Base-by-base conservation (phyloP, 2,888 invertebrate species). In the Drosophila kokeensis region DNA sequence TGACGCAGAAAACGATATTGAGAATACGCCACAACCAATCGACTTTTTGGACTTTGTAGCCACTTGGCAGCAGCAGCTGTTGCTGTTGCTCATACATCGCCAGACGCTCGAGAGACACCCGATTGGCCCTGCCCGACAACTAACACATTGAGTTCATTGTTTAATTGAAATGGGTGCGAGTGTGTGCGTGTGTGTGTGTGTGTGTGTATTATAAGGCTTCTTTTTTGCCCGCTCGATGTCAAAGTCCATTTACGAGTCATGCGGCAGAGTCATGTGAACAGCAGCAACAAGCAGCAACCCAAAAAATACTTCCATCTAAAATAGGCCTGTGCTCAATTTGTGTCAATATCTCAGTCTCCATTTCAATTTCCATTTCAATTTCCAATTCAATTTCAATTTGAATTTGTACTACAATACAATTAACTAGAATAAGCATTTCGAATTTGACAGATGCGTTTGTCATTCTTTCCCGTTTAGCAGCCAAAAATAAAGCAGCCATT, bases 191-290 rank as follows among this genome's bases (percentile, higher is more conserved):
- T 66, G 27, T 42, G 18, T 10, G n/a, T 4, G 11, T 21, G 21
- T 27, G 30, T 27, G 57, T 11, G 34, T 13, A 1, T 34, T 34
- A 36, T 36, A 18, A 13, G 70, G 58, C 59, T 42, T 45, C 45
- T 40, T 52, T 65, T 69, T 62, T 42, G 62, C 49, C 74, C 63
- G 68, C 68, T 49, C 21, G 67, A 63, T 64, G 55, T 21, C 85
- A 89, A 87, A 87, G 87, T 87, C 89, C 87, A 89, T 36, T 78
- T 81, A 78, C 85, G 85, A 87, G 87, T 87, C 87, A 87, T 89
- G 87, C 73, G 89, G 76, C 76, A 75, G 75, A 76, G 24, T 45
- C 85, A 76, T 83, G 88, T 85, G 83, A 73, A 70, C 68, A 45
- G 48, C 63, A 53, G 66, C 40, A 54, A 15, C 21, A 59, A 59